Evolutionary conservation across 1,140 invertebrate genomes (phyloP), one percentile per base, ranked within the genome.

Genomic region (Diachasmimorpha longicaudata): DNA sequence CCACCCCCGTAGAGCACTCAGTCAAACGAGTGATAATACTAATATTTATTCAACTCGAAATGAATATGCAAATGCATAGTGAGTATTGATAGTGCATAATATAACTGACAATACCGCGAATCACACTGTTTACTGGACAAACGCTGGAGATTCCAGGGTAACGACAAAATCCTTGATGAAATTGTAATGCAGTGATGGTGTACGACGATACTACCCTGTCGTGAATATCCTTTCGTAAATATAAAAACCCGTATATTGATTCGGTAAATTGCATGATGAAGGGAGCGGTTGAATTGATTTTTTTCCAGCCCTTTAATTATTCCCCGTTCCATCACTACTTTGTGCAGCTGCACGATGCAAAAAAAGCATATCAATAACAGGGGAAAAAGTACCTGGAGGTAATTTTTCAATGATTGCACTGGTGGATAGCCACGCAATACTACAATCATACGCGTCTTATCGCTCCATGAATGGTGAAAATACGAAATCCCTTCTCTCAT

Each of bases 381-480:
- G 58, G 19, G 11, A 63, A 63, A 63, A 63, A 63, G 23, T 14
- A 63, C 23, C 58, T 25, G 4, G 23, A 23, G 23, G 21, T 63
- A 11, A 8, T 63, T 25, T 63, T 63, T 14, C 21, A 23, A 13
- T 63, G 58, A 63, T 63, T 63, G 19, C 23, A 23, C 23, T 25
- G 21, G 8, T 23, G 19, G 58, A 63, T 63, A 63, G 58, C 21
- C 58, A 63, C 58, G 58, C 58, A 63, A 63, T 63, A 31, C 58
- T 63, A 4, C 21, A 63, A 63, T 63, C 19, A 72, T 72, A 52
- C 25, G 46, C 21, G 46, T 55, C 14, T 72, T 58, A 72, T 72
- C 70, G 70, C 23, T 63, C 23, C 0, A 13, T 14, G 58, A 63
- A 63, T 63, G 4, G 58, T 63, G 6, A 63, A 63, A 63, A 63